Percentiles rank a stretch among this genome's conserved stretches.
Conservation (phyloP, 2,888 invertebrate genomes). For the Biston betularia region DNA sequence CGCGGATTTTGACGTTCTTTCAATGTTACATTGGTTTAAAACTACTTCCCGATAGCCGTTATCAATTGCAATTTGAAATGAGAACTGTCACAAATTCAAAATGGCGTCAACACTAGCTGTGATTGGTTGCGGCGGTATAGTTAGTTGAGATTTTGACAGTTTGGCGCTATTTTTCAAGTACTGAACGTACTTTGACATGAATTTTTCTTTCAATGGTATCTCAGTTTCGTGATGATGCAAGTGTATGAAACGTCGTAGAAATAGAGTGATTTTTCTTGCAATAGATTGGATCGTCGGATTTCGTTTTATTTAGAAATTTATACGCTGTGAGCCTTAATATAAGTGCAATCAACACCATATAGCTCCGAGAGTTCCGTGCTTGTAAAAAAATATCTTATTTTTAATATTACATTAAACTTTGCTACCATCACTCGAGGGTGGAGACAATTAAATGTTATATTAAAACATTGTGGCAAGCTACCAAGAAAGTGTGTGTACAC, state of each 20-base stretch:
- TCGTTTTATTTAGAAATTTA: constrained; percentile 11
- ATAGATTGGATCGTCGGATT: background rate
- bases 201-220: background rate
- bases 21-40: constrained; percentile 6
- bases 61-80: constrained; percentile 9
- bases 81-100: constrained; percentile 10
- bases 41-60: constrained; percentile 13
- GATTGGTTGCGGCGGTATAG: background rate
- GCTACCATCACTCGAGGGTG: background rate
- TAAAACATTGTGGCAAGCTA: background rate
- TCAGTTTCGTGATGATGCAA: background rate
- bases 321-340: constrained; percentile 20
- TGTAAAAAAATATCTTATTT: background rate
- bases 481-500: background rate
- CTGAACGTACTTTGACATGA: no score
- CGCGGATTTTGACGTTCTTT: constrained; percentile 18
- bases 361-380: background rate
- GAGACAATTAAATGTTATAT: background rate
- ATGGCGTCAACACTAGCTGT: constrained; percentile 9
- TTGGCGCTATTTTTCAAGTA: no score
- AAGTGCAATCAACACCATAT: constrained; percentile 12
- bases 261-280: background rate
- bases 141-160: no score
- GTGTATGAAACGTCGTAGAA: background rate
- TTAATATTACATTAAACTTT: no score